Conservation (phyloP, 1,140 invertebrate species). For the Carposina sasakii region DNA sequence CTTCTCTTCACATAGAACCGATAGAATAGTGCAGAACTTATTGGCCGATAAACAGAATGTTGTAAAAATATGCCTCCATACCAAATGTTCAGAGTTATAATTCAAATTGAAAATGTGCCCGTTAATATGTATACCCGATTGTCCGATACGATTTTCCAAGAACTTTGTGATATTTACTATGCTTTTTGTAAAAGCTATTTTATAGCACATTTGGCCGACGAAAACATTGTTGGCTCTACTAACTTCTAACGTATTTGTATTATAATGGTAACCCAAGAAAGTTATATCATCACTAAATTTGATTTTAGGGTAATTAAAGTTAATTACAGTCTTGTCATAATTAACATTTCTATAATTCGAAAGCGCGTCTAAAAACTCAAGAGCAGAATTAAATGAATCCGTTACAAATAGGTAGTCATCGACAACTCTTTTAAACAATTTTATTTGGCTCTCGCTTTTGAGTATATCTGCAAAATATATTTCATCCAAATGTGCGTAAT, state of each 20-base stretch:
- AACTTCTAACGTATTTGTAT: conserved; percentile 53
- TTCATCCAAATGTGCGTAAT: conserved; percentile 57
- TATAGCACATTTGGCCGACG: conserved; percentile 63
- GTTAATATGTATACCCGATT: conserved; percentile 58
- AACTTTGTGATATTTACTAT: conserved; percentile 48
- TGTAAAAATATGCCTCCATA: conserved; percentile 61
- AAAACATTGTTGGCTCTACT: conserved; percentile 52
- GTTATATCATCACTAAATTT: conserved; percentile 44
- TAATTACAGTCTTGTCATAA: conserved; percentile 56
- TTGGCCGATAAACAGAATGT: conserved; percentile 65
- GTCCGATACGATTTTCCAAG: conserved; percentile 57
- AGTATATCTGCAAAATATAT: conserved; percentile 48
- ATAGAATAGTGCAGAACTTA: conserved; percentile 68
- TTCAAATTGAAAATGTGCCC: conserved; percentile 57
- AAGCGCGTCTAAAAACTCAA: conserved; percentile 49
- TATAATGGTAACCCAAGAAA: conserved; percentile 60
- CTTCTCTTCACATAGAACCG: conserved; percentile 41
- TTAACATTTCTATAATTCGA: conserved; percentile 62
- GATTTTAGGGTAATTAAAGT: conserved; percentile 47
- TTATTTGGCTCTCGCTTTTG: conserved; percentile 27
- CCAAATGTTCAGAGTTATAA: conserved; percentile 48
- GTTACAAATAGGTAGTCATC: conserved; percentile 69
- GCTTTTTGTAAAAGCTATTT: conserved; percentile 55
- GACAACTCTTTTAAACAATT: conserved; percentile 58
- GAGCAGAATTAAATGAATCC: conserved; percentile 50